Evolutionary conservation across 2,888 invertebrate species (phyloP).

Genomic region (Hecatera dysodea): DNA sequence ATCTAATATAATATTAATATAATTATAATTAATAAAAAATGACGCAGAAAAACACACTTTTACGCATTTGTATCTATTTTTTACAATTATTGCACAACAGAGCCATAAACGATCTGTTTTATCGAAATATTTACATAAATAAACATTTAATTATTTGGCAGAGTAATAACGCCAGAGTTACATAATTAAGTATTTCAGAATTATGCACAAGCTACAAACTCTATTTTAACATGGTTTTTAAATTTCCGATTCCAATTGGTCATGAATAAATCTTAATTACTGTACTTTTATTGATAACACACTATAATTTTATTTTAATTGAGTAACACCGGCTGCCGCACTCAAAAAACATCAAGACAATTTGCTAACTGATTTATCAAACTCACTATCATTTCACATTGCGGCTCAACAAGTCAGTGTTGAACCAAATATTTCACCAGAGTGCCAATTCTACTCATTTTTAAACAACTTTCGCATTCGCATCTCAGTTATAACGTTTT

Average conservation of each 20-base stretch:
- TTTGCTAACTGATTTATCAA: not conserved
- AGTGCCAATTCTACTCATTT: no score
- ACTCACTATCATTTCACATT: not conserved
- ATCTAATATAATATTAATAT: no score
- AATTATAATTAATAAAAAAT: no score
- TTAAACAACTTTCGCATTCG: no score
- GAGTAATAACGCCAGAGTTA: conserved; percentile 1
- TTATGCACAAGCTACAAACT: not conserved
- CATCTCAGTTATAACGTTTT: no score
- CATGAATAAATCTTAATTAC: conserved; percentile 2
- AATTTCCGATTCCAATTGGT: conserved; percentile 8
- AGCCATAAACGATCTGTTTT: conserved; percentile 13
- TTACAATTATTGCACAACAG: conserved; percentile 9
- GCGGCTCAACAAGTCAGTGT: not conserved
- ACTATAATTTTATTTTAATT: not conserved
- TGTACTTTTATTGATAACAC: not conserved
- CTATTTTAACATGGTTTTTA: not conserved
- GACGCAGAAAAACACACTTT: conserved; percentile 6
- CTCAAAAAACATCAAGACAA: not conserved
- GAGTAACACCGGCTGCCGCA: not conserved
- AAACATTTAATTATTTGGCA: conserved; percentile 34
- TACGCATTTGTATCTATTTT: conserved; percentile 1
- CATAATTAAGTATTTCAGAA: conserved; percentile 30
- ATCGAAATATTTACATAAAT: conserved; percentile 32
- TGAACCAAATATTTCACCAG: not conserved